Base-by-base conservation (phyloP, 1,140 invertebrate genomes). In the Rhagoletis pomonella region DNA sequence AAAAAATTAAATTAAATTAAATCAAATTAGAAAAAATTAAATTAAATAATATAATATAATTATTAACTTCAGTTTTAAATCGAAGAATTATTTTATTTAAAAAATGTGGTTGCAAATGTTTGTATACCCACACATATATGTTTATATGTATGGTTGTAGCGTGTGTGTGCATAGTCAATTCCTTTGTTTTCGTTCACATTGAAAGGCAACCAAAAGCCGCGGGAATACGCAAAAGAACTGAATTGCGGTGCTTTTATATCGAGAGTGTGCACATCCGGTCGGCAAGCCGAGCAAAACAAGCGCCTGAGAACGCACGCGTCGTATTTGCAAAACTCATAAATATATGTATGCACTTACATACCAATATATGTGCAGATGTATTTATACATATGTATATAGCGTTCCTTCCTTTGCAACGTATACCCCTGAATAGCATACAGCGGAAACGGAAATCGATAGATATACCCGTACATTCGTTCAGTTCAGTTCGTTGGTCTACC, bases 361-460 rank as follows among this genome's bases (percentile, higher is more conserved):
- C 39, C 4, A 10, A 0, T 2, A 55, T 0, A 55, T 55, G 50
- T 55, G 50, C 50, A 7, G 50, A 5, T 55, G 50, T 55, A 3
- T 55, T 29, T 29, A 0, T 29, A 55, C 10, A 55, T 55, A 7
- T 47, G 14, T 47, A 44, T 12, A n/a, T 73, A 73, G 7, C 29
- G 42, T 7, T 29, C 67, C 4, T 73, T 17, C 42, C 17, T 44
- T 17, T 73, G 60, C 44, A 44, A 29, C 29, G 29, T 29, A 29
- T 29, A 29, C 29, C 29, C 29, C 39, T 73, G 39, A 44, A 73
- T 42, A 14, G 39, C 10, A 14, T 39, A n/a, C 14, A 81, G 55
- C 73, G 73, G 73, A 81, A 81, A 7, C 73, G 73, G 73, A 81
- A 81, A 81, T 81, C 47, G 73, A 55, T 50, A 50, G 73, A 55